A percentile compares a stretch with the other conserved stretches of the same genome.
Evolutionary conservation across 2,113 vertebrate species (phyloP).

Genomic region (Uria lomvia): DNA sequence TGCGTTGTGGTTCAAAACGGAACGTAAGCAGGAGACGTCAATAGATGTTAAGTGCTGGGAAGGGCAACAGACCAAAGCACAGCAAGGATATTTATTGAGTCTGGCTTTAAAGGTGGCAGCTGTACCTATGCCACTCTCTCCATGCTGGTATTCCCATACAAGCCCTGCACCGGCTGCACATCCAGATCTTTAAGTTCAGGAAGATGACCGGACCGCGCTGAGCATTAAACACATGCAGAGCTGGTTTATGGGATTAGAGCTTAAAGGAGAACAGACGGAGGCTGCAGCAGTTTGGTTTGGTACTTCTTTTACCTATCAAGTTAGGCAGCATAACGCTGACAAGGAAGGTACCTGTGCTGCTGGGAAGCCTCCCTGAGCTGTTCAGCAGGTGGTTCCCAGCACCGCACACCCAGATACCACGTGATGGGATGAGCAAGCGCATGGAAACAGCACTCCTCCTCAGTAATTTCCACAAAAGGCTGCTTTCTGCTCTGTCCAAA

Average conservation of each 20-base stretch:
- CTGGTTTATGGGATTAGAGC: neutral
- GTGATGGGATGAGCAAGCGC: neutral
- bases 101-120: neutral
- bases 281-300: neutral
- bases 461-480: neutral
- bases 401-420: neutral
- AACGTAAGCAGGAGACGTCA: fast-evolving
- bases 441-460: neutral
- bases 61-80: neutral
- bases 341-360: neutral
- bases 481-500: neutral
- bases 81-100: neutral
- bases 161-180: neutral
- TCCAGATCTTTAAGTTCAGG: neutral
- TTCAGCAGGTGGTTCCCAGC: neutral
- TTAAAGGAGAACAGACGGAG: neutral
- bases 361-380: neutral
- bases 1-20: neutral
- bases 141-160: neutral
- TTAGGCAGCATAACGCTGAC: fast-evolving
- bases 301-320: neutral
- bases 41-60: neutral
- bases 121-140: neutral
- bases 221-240: neutral
- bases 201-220: fast-evolving